These are phyloP conservation scores for Halocynthia aurantium DNA, from an alignment of 23 tunicate species.

Conservation along the genomic window DNA sequence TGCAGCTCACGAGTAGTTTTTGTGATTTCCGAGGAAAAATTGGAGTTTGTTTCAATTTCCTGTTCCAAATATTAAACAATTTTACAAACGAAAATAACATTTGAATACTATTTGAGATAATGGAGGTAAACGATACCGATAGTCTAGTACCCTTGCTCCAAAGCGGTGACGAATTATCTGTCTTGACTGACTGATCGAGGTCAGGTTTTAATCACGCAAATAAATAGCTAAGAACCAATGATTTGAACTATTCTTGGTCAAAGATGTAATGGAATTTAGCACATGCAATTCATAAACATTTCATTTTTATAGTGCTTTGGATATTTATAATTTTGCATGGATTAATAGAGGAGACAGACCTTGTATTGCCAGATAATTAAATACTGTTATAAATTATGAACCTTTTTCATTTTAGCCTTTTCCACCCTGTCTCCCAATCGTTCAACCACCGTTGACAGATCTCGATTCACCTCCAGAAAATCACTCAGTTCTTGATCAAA, in stretches of 20 bases:
- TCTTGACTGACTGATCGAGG: background rate
- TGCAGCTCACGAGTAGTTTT: slow-evolving; percentile 44
- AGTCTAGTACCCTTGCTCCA: background rate
- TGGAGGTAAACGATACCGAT: too few relatives aligned
- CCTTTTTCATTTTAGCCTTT: slow-evolving; percentile 11
- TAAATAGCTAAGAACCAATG: too few relatives aligned
- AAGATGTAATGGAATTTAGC: too few relatives aligned
- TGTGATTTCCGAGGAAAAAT: slow-evolving; percentile 33
- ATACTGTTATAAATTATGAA: background rate
- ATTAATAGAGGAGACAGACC: too few relatives aligned
- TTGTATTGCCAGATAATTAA: too few relatives aligned
- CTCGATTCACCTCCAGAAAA: slow-evolving; percentile 18
- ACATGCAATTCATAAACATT: too few relatives aligned
- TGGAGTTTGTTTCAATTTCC: background rate
- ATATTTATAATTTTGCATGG: too few relatives aligned
- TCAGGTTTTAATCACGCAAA: background rate
- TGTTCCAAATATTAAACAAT: background rate
- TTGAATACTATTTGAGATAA: background rate
- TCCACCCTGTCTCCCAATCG: slow-evolving; percentile 15
- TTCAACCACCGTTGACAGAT: slow-evolving; percentile 7
- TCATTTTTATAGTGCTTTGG: too few relatives aligned
- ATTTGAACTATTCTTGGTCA: too few relatives aligned
- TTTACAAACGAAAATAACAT: background rate
- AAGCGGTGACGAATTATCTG: background rate
- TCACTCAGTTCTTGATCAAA: slow-evolving; percentile 50